phyloP scores from a whole-genome alignment of 2,113 vertebrate genomes.

The Mormyrus iriodes region DNA sequence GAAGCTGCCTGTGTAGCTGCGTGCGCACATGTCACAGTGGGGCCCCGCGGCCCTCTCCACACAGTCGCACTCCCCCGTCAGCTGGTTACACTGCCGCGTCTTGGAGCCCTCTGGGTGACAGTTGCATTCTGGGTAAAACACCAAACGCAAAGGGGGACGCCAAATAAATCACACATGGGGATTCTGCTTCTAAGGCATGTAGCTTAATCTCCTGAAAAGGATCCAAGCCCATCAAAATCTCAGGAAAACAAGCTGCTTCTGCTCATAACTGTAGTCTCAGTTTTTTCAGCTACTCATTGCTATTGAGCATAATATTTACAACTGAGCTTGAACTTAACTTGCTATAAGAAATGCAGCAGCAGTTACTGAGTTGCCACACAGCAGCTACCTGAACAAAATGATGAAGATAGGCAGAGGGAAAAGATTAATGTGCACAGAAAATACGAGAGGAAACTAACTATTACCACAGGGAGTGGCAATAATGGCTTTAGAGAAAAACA shows the following conservation, averaged over 20 bases:
- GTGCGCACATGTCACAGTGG: slow-evolving; percentile 64
- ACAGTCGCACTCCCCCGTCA: slow-evolving; percentile 64
- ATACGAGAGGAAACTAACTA: neutral
- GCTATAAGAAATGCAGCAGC: neutral
- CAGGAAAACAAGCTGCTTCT: neutral
- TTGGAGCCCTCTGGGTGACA: slow-evolving; percentile 64
- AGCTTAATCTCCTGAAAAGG: neutral
- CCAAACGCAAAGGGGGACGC: neutral
- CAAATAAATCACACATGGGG: neutral
- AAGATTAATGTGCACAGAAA: neutral
- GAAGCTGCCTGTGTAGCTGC: slow-evolving; percentile 68
- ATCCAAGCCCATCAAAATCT: neutral
- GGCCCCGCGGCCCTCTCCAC: slow-evolving; percentile 53
- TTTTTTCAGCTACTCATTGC: neutral
- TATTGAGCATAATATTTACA: neutral
- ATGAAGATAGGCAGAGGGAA: neutral
- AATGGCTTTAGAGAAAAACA: slow-evolving; percentile 46
- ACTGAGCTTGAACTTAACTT: neutral
- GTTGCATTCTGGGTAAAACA: slow-evolving; percentile 60
- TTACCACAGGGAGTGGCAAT: too few species aligned
- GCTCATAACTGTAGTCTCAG: neutral
- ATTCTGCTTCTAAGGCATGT: neutral
- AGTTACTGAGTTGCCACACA: neutral
- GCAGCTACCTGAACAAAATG: neutral
- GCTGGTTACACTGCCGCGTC: slow-evolving; percentile 61